Conservation (phyloP, 2,888 invertebrate genomes). For the Drosophila anceps region DNA sequence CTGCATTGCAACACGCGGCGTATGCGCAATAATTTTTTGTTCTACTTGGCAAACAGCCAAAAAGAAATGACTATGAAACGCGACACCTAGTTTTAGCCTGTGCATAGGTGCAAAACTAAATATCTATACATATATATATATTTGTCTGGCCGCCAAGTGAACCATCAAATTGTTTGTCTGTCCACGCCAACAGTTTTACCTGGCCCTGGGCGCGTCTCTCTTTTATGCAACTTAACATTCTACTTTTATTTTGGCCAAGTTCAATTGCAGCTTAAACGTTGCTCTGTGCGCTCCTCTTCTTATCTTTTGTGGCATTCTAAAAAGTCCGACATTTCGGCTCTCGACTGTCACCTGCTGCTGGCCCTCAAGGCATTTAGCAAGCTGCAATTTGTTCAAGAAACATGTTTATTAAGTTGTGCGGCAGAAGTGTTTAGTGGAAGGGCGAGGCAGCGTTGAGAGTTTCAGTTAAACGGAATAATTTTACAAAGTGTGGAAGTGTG, state of each 20-base stretch:
- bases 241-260: conserved; percentile 15
- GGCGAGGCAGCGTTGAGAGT: background rate
- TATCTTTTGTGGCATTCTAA: conserved; percentile 17
- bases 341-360: background rate
- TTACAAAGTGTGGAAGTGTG: no score
- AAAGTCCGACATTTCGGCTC: conserved; percentile 6
- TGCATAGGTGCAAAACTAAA: conserved; percentile 26
- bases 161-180: conserved; percentile 38
- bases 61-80: background rate
- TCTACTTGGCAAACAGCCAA: conserved; percentile 23
- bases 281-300: conserved; percentile 21
- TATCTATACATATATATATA: conserved; percentile 14
- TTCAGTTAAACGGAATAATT: background rate
- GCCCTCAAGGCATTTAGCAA: conserved; percentile 4
- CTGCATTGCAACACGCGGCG: conserved; percentile 48
- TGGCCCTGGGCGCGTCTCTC: conserved; percentile 8
- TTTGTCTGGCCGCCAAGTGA: conserved; percentile 37
- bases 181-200: conserved; percentile 18
- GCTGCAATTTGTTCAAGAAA: conserved; percentile 10
- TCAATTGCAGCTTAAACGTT: conserved; percentile 51
- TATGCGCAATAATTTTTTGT: conserved; percentile 42
- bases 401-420: background rate
- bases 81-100: conserved; percentile 7
- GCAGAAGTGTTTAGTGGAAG: background rate
- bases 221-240: conserved; percentile 9